Percentiles rank a stretch among this genome's conserved stretches.
Conservation (phyloP, 2,797 vertebrate genomes). For the Borostomias antarcticus region DNA sequence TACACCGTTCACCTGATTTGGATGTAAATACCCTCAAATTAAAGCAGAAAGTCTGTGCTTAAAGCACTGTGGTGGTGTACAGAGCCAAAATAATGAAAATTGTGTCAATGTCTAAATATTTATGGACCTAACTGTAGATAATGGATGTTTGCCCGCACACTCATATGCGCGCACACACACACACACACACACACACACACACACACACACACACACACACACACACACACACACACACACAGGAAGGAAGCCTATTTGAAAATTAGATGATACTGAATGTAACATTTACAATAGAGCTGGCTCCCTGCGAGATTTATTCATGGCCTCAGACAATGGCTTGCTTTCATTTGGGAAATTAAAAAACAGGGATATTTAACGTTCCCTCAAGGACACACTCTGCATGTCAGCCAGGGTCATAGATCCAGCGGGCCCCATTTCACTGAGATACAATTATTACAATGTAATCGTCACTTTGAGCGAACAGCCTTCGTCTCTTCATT, state of each 20-base stretch:
- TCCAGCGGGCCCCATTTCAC: background rate
- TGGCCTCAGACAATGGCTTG: constrained; percentile 35
- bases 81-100: too few species aligned
- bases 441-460: constrained; percentile 18
- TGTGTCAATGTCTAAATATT: too few species aligned
- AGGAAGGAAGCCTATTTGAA: constrained; percentile 24
- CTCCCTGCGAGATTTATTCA: constrained; percentile 24
- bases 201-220: constrained; percentile 23
- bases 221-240: constrained; percentile 19
- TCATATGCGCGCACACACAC: background rate
- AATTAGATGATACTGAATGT: constrained; percentile 41
- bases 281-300: background rate
- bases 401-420: constrained; percentile 1
- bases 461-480: constrained; percentile 14
- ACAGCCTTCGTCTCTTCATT: constrained; percentile 6
- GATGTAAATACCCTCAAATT: too few species aligned
- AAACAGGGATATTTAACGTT: background rate
- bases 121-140: too few species aligned
- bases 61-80: too few species aligned
- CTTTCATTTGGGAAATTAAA: constrained; percentile 19
- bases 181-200: constrained; percentile 17
- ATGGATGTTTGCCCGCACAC: too few species aligned
- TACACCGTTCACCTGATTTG: too few species aligned
- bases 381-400: background rate
- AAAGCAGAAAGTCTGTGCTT: too few species aligned